Base-by-base conservation (phyloP, 1,140 invertebrate species). In the Agraylea sexmaculata region DNA sequence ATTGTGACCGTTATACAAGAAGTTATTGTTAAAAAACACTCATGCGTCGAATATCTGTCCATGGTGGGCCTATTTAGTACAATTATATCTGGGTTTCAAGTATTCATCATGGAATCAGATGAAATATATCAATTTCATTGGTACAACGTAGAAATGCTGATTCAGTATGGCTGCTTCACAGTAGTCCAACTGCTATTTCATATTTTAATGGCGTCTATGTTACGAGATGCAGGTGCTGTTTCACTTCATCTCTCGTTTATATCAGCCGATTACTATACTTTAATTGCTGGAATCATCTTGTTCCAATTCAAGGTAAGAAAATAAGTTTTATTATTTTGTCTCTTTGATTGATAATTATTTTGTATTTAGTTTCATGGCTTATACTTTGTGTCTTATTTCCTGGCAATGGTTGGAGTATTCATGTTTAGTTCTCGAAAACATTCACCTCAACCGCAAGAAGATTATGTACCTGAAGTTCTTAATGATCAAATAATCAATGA, bases 181-280 rank as follows among this genome's bases (percentile, higher is more conserved):
- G 50, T 52, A 3, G 53, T 65, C 4, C 77, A 85, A 59, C 86
- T 87, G 51, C 57, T 81, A 23, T 80, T 89, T 52, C 87, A 88
- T 58, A 75, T 78, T 19, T 58, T 84, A 33, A 78, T 86, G 47
- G 77, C 83, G 21, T 65, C 81, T 22, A 79, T 88, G 53, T 65
- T 91, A 44, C 70, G 76, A 52, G 72, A 83, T 52, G 83, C 83
- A 15, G 83, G 83, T 11, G 81, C 87, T 13, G 81, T 87, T 12
- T 75, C 83, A 33, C 62, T 88, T 49, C 88, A 90, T 57, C 62
- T 92, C 12, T 81, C 84, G 4, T 73, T 90, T 39, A 63, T 91
- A 17, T 84, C 86, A 1, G 75, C 87, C 0, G 86, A 90, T 63
- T 89, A 87, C 56, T 90, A 88, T 60, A 78, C 85, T 23, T 70